Evolutionary conservation across 2,797 vertebrate species (phyloP).

Genomic region (Hydrophis major): DNA sequence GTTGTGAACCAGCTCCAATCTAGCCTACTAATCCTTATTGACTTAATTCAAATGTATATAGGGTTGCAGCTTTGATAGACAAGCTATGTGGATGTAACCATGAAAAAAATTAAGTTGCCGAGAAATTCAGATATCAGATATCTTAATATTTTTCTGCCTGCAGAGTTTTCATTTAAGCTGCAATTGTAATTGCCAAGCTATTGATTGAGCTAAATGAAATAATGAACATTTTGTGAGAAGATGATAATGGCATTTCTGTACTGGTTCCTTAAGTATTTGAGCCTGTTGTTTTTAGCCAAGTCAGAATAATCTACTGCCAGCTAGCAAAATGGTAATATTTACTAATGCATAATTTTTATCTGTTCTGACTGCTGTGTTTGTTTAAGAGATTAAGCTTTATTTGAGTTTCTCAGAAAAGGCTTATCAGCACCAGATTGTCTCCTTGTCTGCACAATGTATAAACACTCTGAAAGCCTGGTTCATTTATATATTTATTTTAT

Average conservation of each 20-base stretch:
- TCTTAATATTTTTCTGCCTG: too few relatives aligned
- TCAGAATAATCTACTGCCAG: constrained; percentile 3
- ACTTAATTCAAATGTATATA: not conserved
- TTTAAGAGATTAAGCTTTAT: constrained; percentile 12
- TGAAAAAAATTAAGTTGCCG: not conserved
- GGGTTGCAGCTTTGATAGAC: not conserved
- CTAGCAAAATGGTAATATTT: constrained; percentile 35
- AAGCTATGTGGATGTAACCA: not conserved
- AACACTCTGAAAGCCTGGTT: not conserved
- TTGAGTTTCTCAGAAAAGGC: constrained; percentile 33
- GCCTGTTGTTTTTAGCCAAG: constrained; percentile 44
- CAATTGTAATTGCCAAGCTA: not conserved
- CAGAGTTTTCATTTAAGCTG: not conserved
- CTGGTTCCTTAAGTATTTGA: not conserved
- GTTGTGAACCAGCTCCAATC: not conserved
- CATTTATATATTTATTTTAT: not conserved
- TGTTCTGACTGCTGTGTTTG: constrained; percentile 34
- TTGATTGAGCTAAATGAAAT: not conserved
- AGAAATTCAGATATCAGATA: not conserved
- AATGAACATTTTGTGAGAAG: not conserved
- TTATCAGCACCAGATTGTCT: constrained; percentile 4
- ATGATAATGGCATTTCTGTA: not conserved
- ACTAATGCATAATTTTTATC: constrained; percentile 9
- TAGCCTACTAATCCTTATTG: not conserved
- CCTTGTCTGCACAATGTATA: not conserved